A percentile compares a stretch with the other conserved stretches of the same genome.
Conservation (phyloP, 2,113 vertebrate species). For the Rallus limicola region DNA sequence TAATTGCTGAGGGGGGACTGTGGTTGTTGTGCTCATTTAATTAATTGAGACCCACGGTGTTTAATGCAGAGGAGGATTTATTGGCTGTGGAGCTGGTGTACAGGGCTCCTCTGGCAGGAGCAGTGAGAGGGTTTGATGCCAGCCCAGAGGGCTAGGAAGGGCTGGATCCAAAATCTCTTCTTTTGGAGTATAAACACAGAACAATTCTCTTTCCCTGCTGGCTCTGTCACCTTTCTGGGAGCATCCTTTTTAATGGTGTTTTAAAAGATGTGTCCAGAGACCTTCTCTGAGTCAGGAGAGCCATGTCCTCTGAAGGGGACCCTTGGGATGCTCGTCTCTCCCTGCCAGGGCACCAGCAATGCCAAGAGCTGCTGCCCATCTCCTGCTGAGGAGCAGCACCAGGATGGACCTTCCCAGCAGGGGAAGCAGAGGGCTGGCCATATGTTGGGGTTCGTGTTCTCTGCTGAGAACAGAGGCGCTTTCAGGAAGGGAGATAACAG, state of each 20-base stretch:
- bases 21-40: conserved; percentile 37
- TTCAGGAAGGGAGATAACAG: background rate
- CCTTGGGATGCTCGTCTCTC: background rate
- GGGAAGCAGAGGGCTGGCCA: background rate
- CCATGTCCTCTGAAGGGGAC: background rate
- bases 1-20: conserved; percentile 53
- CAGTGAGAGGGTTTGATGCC: background rate
- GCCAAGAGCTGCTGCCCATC: background rate
- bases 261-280: background rate
- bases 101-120: background rate
- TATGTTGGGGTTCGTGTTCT: rapidly evolving
- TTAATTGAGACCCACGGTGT: background rate
- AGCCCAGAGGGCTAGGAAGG: background rate
- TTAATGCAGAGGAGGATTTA: conserved; percentile 25
- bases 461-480: background rate
- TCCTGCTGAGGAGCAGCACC: background rate
- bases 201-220: background rate
- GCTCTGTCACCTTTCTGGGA: background rate
- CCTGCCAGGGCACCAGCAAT: background rate
- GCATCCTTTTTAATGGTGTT: background rate
- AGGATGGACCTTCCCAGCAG: background rate
- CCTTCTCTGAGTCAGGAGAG: background rate
- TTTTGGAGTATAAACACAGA: background rate
- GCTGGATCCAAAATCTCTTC: background rate
- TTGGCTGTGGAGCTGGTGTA: background rate